A percentile compares a stretch with the other conserved stretches of the same genome.
Conservation (phyloP, 2,888 invertebrate species). For the Cheilosia grossa region DNA sequence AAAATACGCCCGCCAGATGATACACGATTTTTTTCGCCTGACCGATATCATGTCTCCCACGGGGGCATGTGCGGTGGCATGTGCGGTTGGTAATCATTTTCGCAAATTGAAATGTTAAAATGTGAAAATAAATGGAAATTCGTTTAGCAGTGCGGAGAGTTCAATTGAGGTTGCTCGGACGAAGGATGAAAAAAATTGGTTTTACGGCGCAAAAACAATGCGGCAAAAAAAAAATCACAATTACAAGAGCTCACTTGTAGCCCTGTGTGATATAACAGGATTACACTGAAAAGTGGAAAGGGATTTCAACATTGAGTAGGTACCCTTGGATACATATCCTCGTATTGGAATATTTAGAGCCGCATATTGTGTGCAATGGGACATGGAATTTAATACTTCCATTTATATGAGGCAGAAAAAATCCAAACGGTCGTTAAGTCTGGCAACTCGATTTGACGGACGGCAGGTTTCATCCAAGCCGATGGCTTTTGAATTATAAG, state of each 20-base stretch:
- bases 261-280: slow-evolving; percentile 53
- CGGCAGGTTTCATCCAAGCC: too few species aligned
- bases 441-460: background rate
- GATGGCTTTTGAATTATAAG: too few species aligned
- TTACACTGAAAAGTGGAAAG: slow-evolving; percentile 15
- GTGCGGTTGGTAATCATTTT: slow-evolving; percentile 66
- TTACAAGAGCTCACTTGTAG: slow-evolving; percentile 47
- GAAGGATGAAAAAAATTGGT: slow-evolving; percentile 24
- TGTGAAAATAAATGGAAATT: slow-evolving; percentile 72
- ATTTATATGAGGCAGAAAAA: background rate
- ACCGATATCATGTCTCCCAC: slow-evolving; percentile 54
- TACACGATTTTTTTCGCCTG: slow-evolving; percentile 20
- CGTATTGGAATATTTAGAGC: background rate
- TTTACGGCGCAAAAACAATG: slow-evolving; percentile 20
- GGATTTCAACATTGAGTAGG: slow-evolving; percentile 11
- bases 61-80: slow-evolving; percentile 30
- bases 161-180: slow-evolving; percentile 63
- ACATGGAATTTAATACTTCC: slow-evolving; percentile 38
- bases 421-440: background rate
- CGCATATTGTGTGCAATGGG: slow-evolving; percentile 48
- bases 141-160: slow-evolving; percentile 59
- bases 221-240: slow-evolving; percentile 52
- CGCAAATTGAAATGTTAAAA: slow-evolving; percentile 73
- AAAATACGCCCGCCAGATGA: background rate
- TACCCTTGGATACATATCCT: background rate